phyloP scores from a whole-genome alignment of 2,888 invertebrate genomes.

The Sarcophaga carnaria region DNA sequence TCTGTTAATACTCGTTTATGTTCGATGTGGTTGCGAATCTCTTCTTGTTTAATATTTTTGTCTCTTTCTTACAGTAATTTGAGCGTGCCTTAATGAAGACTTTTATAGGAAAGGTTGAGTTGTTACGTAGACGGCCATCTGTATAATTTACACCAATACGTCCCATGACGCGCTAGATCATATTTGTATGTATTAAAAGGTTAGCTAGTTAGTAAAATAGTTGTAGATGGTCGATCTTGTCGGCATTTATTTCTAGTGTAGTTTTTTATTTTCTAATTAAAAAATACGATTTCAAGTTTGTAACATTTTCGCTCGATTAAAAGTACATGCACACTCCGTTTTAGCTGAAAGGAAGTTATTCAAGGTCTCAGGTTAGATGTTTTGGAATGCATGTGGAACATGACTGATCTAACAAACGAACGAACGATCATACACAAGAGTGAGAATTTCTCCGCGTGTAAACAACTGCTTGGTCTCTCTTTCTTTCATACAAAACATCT shows the following conservation, averaged over 20 bases:
- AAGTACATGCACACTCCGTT: too few species aligned
- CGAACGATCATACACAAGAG: not conserved
- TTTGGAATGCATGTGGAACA: not conserved
- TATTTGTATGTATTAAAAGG: not conserved
- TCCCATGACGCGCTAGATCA: not conserved
- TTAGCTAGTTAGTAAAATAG: too few species aligned
- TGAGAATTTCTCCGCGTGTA: not conserved
- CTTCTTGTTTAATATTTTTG: conserved; percentile 1
- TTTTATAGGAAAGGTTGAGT: not conserved
- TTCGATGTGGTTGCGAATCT: conserved; percentile 32
- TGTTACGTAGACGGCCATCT: not conserved
- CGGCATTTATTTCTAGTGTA: too few species aligned
- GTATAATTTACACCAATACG: not conserved
- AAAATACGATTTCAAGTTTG: too few species aligned
- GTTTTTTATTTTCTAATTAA: too few species aligned
- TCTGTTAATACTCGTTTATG: conserved; percentile 13
- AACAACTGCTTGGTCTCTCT: conserved; percentile 40
- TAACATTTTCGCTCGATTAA: too few species aligned
- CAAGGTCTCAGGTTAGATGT: not conserved
- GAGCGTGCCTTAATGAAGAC: conserved; percentile 10
- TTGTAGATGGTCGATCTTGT: too few species aligned
- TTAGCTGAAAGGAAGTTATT: not conserved
- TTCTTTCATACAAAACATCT: conserved; percentile 46
- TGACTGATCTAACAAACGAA: not conserved
- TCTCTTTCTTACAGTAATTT: conserved; percentile 21